A percentile compares a stretch with the other conserved stretches of the same genome.
Evolutionary conservation across 1,140 invertebrate species (phyloP).

Genomic region (Orius insidiosus): DNA sequence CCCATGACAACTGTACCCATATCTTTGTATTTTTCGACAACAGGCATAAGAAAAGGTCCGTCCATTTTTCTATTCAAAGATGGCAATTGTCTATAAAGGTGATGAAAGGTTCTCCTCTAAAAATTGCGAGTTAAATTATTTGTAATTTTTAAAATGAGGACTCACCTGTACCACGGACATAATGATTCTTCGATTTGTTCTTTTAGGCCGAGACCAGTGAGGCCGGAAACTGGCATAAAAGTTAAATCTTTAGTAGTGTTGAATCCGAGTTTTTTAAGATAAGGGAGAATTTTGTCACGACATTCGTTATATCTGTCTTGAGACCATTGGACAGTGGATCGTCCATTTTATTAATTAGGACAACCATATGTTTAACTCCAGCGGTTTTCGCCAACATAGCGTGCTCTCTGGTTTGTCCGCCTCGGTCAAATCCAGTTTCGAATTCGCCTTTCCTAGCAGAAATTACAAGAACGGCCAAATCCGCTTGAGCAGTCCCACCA

Average conservation of each 20-base stretch:
- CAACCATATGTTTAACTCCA: conserved; percentile 94
- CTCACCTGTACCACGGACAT: conserved; percentile 77
- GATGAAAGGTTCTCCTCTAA: conserved; percentile 72
- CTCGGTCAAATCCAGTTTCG: conserved; percentile 99
- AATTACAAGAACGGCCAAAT: conserved; percentile 94
- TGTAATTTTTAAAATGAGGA: conserved; percentile 5
- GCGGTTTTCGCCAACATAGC: conserved; percentile 99
- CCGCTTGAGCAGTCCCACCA: conserved; percentile 93
- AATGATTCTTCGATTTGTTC: conserved; percentile 53
- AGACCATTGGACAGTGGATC: conserved; percentile 98
- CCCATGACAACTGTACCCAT: conserved; percentile 99
- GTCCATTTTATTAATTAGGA: conserved; percentile 99
- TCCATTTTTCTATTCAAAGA: conserved; percentile 79
- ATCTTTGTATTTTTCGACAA: conserved; percentile 98
- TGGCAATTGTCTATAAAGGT: conserved; percentile 90
- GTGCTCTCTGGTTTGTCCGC: conserved; percentile 97
- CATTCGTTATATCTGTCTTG: conserved; percentile 58
- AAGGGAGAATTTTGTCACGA: conserved; percentile 74
- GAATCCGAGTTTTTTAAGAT: conserved; percentile 89
- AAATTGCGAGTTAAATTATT: conserved; percentile 10
- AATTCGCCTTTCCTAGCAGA: conserved; percentile 99
- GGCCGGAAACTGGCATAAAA: conserved; percentile 95
- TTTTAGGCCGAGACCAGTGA: conserved; percentile 83
- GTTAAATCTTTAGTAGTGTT: conserved; percentile 91
- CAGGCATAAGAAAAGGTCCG: conserved; percentile 93